phyloP scores from a whole-genome alignment of 2,888 invertebrate genomes.

The Pristionchus entomophagus region DNA sequence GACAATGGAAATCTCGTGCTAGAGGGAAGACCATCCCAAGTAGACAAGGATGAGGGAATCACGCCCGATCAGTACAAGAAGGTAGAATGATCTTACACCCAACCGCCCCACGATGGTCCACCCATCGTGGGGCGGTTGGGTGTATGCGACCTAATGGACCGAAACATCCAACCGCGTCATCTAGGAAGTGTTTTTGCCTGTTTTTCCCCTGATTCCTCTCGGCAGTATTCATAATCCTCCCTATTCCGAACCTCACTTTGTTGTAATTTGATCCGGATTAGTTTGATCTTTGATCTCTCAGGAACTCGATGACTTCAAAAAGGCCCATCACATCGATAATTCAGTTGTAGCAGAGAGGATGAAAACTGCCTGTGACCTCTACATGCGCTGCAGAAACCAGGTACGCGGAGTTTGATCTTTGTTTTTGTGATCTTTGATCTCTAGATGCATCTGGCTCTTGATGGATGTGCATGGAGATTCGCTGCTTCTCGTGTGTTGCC shows the following conservation, averaged over 20 bases:
- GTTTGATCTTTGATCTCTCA: conserved; percentile 24
- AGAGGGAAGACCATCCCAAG: conserved; percentile 29
- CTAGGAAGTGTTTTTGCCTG: too few species aligned
- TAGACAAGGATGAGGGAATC: background rate
- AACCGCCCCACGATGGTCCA: too few species aligned
- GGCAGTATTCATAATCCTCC: too few species aligned
- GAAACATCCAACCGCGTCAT: too few species aligned
- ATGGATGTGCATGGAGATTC: conserved; percentile 63
- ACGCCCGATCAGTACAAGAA: conserved; percentile 43
- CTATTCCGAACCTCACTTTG: too few species aligned
- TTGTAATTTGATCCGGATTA: too few species aligned
- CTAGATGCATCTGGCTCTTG: conserved; percentile 66
- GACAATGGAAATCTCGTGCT: conserved; percentile 51
- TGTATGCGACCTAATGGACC: too few species aligned
- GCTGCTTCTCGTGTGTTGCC: conserved; percentile 59
- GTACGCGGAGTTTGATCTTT: too few species aligned
- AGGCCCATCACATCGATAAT: conserved; percentile 51
- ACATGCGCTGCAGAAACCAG: conserved; percentile 65
- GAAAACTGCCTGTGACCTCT: conserved; percentile 64
- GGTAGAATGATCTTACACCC: background rate
- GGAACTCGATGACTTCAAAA: conserved; percentile 60
- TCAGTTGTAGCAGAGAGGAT: conserved; percentile 50
- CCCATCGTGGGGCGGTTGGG: too few species aligned
- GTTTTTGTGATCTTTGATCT: background rate
- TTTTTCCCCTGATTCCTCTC: too few species aligned